Base-by-base conservation (phyloP, 1,140 invertebrate species). In the Caenorhabditis brenneri region DNA sequence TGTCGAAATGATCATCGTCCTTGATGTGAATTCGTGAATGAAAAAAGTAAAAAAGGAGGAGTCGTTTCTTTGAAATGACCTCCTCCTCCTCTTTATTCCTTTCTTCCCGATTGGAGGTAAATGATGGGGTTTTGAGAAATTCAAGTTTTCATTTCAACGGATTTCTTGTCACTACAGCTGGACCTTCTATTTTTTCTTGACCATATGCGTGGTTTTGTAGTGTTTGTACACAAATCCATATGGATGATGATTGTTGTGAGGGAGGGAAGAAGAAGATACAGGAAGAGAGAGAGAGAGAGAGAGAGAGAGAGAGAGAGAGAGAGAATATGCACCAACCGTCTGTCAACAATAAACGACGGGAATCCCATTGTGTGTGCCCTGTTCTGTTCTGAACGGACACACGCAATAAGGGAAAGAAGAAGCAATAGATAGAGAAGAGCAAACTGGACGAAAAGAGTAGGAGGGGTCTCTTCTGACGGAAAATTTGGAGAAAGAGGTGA, bases 261-360 rank as follows among this genome's bases (percentile, higher is more conserved):
- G 74, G 15, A 19, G 22, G 31, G 16, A 24, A 39, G n/a, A 19
- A 51, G 53, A 24, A 9, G 22, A 24, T 29, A 27, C 60, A 74
- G 78, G 36, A 33, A 49, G 78, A 31, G 46, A 79, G 78, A 48
- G 46, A 42, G 29, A 42, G 33, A 60, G 22, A 42, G 29, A 46
- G 65, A 46, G 36, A 42, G 36, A 46, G 65, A 74, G 36, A 74
- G 19, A 74, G 36, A 46, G 65, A 74, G n/a, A 74, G 36, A 46
- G 65, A 24, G 36, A 74, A 27, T 24, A 74, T 74, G 65, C 33
- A 74, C 65, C 36, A 42, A 42, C 65, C 36, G 65, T 74, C 65
- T 74, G 65, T 74, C 65, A 74, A 74, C 65, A 74, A 74, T 74
- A 65, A 65, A 65, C 33, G n/a, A 65, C 58, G 33, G 58, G 33